Percentiles rank a stretch among this genome's conserved stretches.
Evolutionary conservation across 2,888 invertebrate species (phyloP).

Genomic region (Platynereis dumerilii): DNA sequence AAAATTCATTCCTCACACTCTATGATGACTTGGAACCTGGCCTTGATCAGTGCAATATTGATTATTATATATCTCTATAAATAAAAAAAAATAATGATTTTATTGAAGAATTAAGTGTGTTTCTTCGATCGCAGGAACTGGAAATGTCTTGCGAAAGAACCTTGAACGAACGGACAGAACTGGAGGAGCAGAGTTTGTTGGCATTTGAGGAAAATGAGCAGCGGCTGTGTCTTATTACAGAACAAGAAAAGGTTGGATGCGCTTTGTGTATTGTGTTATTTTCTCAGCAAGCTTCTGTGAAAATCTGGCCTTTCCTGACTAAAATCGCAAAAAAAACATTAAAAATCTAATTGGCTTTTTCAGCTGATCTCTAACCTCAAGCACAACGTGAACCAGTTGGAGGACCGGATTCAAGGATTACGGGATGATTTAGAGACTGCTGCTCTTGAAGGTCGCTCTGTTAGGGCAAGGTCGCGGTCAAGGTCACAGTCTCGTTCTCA

Average conservation of each 20-base stretch:
- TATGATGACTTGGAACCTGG: no score
- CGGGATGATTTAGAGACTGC: slow-evolving; percentile 34
- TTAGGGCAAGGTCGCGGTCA: slow-evolving; percentile 2
- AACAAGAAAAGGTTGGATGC: slow-evolving; percentile 35
- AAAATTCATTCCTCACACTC: no score
- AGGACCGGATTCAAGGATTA: slow-evolving; percentile 38
- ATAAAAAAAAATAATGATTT: no score
- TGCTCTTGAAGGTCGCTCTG: background rate
- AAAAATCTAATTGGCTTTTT: no score
- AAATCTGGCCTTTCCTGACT: no score
- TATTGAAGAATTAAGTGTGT: no score
- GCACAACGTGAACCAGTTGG: slow-evolving; percentile 34
- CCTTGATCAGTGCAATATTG: no score
- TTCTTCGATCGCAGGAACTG: slow-evolving; percentile 22
- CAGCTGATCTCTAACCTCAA: slow-evolving; percentile 60
- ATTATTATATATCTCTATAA: no score
- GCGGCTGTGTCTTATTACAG: slow-evolving; percentile 67
- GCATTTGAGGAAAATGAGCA: slow-evolving; percentile 66
- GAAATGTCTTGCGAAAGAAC: slow-evolving; percentile 29
- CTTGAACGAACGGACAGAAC: slow-evolving; percentile 63
- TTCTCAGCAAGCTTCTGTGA: no score
- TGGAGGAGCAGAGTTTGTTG: slow-evolving; percentile 40
- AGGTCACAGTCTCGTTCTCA: slow-evolving; percentile 8
- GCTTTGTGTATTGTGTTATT: background rate
- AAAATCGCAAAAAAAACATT: no score